Evolutionary conservation across 2,888 invertebrate genomes (phyloP).

Genomic region (Acrocera orbiculus): DNA sequence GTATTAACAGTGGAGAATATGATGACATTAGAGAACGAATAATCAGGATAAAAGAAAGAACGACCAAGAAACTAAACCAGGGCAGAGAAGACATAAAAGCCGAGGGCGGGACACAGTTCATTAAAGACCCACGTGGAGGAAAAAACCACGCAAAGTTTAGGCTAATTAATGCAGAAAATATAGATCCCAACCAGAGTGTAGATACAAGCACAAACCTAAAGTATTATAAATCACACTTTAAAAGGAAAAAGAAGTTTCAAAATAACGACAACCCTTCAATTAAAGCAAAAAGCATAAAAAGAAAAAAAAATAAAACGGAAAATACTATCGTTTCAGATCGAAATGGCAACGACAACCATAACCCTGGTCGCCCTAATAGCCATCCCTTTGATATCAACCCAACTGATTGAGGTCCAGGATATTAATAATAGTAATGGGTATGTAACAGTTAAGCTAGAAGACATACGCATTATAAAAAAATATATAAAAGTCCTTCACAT

Average conservation of each 20-base stretch:
- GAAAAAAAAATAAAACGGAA: neutral
- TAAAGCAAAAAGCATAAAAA: neutral
- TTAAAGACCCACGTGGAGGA: neutral
- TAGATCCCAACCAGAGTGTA: neutral
- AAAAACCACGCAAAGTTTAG: neutral
- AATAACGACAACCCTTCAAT: neutral
- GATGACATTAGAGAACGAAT: neutral
- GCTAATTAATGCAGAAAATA: neutral
- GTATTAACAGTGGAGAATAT: neutral
- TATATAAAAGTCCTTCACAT: neutral
- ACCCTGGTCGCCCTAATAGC: neutral
- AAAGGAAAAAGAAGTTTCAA: neutral
- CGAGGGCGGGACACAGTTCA: neutral
- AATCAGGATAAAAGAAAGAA: neutral
- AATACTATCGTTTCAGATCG: neutral
- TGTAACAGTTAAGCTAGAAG: neutral
- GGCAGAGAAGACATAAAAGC: neutral
- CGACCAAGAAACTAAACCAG: neutral
- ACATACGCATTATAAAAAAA: neutral
- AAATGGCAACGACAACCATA: neutral
- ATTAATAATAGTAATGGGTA: neutral
- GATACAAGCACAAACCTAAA: neutral
- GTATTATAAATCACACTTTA: neutral
- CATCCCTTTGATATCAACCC: neutral
- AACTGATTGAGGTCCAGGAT: conserved; percentile 1